Conservation (phyloP, 2,888 invertebrate genomes). For the Tinea semifulvella region DNA sequence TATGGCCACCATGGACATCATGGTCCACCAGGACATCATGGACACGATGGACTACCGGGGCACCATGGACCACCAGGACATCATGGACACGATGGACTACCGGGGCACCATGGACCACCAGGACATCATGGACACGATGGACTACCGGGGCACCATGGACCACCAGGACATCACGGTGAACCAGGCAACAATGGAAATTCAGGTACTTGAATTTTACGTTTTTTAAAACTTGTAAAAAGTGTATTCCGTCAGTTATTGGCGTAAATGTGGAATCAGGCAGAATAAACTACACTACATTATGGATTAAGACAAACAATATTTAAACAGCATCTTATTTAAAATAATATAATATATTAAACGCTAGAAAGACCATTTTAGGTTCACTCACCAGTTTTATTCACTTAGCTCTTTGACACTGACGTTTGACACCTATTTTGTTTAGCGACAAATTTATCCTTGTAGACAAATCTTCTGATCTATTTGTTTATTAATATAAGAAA, state of each 20-base stretch:
- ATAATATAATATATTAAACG: no score
- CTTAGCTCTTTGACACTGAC: no score
- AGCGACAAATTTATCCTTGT: no score
- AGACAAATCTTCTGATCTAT: no score
- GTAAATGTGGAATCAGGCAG: neutral
- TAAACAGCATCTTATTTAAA: no score
- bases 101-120: neutral
- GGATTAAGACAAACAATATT: no score
- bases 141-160: neutral
- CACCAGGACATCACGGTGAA: slow-evolving; percentile 1
- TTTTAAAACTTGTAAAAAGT: neutral
- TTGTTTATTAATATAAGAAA: no score
- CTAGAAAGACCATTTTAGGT: no score
- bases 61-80: neutral
- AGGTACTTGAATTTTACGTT: no score
- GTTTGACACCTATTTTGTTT: no score
- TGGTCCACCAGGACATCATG: slow-evolving; percentile 1
- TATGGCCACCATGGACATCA: neutral
- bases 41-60: neutral
- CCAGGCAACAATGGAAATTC: neutral
- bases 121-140: neutral
- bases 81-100: neutral
- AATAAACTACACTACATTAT: neutral
- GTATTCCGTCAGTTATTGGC: neutral
- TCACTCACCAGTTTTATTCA: no score